Conservation (phyloP, 1,140 invertebrate genomes). For the Chlorops oryzae region DNA sequence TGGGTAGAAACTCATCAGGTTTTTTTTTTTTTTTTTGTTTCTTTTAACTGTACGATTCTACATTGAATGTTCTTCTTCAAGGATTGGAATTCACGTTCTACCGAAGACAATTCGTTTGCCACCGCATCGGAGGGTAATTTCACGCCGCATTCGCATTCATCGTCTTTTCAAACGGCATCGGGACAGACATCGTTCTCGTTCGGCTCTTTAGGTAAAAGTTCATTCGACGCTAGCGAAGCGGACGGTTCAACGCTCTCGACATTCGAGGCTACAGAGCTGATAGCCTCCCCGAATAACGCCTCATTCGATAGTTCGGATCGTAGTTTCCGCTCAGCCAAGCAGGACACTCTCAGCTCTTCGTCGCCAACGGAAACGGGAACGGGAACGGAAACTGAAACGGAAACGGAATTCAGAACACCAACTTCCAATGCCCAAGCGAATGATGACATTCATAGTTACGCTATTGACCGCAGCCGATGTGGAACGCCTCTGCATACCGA, state of each 20-base stretch:
- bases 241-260: conserved; percentile 38
- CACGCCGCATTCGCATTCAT: conserved; percentile 58
- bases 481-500: too few relatives aligned
- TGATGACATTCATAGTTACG: too few relatives aligned
- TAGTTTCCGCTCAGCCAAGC: conserved; percentile 37
- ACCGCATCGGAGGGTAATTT: conserved; percentile 64
- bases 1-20: conserved; percentile 14
- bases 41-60: too few relatives aligned
- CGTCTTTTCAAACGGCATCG: conserved; percentile 62
- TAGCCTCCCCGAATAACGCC: conserved; percentile 34
- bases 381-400: conserved; percentile 25
- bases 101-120: conserved; percentile 57
- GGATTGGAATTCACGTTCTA: conserved; percentile 48
- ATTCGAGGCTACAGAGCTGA: conserved; percentile 38
- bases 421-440: too few relatives aligned
- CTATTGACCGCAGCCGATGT: too few relatives aligned
- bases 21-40: neutral
- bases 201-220: conserved; percentile 48
- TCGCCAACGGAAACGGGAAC: neutral
- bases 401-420: conserved; percentile 35
- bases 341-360: neutral
- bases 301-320: conserved; percentile 44
- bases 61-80: conserved; percentile 14
- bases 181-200: conserved; percentile 52
- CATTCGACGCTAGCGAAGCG: conserved; percentile 35